These are phyloP conservation scores for Leucoma salicis DNA, from an alignment of 2,888 invertebrate species.

Conservation along the genomic window DNA sequence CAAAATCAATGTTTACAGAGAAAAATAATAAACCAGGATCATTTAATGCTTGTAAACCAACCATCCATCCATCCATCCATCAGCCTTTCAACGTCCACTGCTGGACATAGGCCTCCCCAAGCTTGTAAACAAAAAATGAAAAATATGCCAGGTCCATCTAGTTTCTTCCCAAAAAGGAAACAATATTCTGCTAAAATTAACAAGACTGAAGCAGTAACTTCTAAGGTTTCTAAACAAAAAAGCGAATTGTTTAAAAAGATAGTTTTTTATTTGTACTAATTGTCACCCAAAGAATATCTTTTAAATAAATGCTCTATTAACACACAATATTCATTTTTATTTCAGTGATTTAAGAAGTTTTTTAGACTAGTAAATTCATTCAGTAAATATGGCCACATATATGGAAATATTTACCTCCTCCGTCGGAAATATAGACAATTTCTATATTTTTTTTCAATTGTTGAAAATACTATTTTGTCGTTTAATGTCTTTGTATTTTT, in stretches of 20 bases:
- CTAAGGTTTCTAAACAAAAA: constrained; percentile 4
- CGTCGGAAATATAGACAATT: constrained; percentile 11
- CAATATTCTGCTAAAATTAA: not conserved
- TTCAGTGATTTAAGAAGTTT: constrained; percentile 6
- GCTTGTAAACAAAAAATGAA: constrained; percentile 13
- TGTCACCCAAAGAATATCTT: constrained; percentile 20
- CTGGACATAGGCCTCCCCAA: too few species aligned
- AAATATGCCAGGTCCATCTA: constrained; percentile 14
- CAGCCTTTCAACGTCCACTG: too few species aligned
- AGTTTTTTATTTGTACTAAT: not conserved
- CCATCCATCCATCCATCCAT: too few species aligned
- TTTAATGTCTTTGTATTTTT: constrained; percentile 9
- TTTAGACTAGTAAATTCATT: constrained; percentile 8
- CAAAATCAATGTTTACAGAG: constrained; percentile 17
- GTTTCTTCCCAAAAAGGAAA: constrained; percentile 1
- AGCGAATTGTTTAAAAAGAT: constrained; percentile 20
- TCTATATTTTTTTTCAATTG: not conserved
- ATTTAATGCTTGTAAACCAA: too few species aligned
- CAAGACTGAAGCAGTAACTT: not conserved
- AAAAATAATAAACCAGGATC: constrained; percentile 15
- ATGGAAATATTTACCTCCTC: constrained; percentile 12
- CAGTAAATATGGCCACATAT: constrained; percentile 14
- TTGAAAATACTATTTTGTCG: not conserved
- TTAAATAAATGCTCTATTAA: constrained; percentile 2
- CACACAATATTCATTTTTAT: constrained; percentile 7